Percentiles rank a stretch among this genome's conserved stretches.
phyloP scores from a whole-genome alignment of 2,113 vertebrate species.

The Cettia cetti region DNA sequence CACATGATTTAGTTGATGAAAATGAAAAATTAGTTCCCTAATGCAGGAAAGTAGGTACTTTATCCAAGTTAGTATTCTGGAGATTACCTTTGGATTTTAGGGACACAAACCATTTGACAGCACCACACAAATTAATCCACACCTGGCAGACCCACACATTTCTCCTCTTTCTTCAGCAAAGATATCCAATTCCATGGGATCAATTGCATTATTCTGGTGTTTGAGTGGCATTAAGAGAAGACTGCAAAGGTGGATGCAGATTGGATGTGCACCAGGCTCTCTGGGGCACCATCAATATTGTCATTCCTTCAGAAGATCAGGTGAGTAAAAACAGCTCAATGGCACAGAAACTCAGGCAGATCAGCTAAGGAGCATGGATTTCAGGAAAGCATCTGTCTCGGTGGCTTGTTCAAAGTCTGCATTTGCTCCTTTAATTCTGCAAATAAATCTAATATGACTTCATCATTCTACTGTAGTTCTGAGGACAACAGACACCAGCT shows the following conservation, averaged over 20 bases:
- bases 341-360: background rate
- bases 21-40: background rate
- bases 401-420: background rate
- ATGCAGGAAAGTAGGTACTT: background rate
- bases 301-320: conserved; percentile 62
- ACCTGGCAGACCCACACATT: conserved; percentile 78
- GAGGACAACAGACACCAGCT: background rate
- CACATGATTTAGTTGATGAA: background rate
- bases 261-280: conserved; percentile 70
- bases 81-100: background rate
- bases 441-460: background rate
- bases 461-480: background rate
- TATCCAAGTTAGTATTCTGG: background rate
- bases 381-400: background rate
- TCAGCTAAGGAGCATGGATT: background rate
- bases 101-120: background rate
- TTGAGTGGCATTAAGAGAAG: conserved; percentile 73
- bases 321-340: background rate
- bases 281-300: conserved; percentile 78
- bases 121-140: background rate
- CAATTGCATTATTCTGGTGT: conserved; percentile 71
- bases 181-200: conserved; percentile 65
- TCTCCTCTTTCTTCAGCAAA: conserved; percentile 78
- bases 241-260: conserved; percentile 71
- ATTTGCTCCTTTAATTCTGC: background rate